Evolutionary conservation across 2,113 vertebrate genomes (phyloP).

Genomic region (Maccullochella peelii): DNA sequence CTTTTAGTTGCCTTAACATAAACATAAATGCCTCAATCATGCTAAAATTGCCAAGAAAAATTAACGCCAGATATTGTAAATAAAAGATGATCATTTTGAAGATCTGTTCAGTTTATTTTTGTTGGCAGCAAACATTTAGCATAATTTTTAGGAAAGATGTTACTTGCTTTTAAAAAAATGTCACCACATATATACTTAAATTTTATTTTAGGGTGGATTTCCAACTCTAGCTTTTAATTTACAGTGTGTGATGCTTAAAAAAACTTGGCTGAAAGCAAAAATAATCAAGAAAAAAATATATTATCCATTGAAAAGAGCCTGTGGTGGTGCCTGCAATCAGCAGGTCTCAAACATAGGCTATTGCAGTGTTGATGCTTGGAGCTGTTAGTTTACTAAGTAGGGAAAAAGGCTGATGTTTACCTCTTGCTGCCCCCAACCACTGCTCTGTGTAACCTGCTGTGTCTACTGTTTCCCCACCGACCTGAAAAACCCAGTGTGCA

Average conservation of each 20-base stretch:
- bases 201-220: conserved; percentile 13
- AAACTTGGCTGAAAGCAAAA: conserved; percentile 40
- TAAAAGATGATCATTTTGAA: not conserved
- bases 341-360: conserved; percentile 57
- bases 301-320: conserved; percentile 26
- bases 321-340: conserved; percentile 61
- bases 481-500: conserved; percentile 39
- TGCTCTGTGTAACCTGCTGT: conserved; percentile 58
- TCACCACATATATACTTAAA: not conserved
- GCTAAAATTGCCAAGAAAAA: not conserved
- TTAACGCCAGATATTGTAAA: too few relatives aligned
- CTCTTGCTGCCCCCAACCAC: conserved; percentile 55
- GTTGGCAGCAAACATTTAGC: not conserved
- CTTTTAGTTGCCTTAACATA: not conserved
- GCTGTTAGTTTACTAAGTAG: conserved; percentile 68
- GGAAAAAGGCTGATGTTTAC: conserved; percentile 65
- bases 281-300: conserved; percentile 37
- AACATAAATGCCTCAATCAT: not conserved
- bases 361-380: conserved; percentile 72
- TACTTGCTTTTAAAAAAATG: conserved; percentile 21
- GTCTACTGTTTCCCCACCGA: conserved; percentile 50
- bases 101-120: not conserved
- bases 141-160: not conserved
- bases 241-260: conserved; percentile 12
- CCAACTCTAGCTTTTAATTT: conserved; percentile 17